phyloP scores from a whole-genome alignment of 2,888 invertebrate genomes.

The Drosophila percnosoma region DNA sequence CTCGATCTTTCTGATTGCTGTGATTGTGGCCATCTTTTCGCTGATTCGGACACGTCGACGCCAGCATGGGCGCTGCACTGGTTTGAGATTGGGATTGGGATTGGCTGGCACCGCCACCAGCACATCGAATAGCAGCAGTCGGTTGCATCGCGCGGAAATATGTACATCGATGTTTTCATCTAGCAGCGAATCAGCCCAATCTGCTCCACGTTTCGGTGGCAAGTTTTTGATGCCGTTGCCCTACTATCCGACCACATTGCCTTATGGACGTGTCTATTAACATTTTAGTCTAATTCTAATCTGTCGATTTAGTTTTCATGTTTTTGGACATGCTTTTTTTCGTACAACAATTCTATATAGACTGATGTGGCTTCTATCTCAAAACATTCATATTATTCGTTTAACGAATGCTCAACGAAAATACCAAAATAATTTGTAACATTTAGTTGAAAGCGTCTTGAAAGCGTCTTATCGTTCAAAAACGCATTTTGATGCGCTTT shows the following conservation, averaged over 20 bases:
- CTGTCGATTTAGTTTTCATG: constrained; percentile 15
- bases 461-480: constrained; percentile 52
- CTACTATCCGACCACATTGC: constrained; percentile 82
- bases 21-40: constrained; percentile 89
- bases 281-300: constrained; percentile 2
- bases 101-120: constrained; percentile 48
- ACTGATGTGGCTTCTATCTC: constrained; percentile 66
- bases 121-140: constrained; percentile 73
- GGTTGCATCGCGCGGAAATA: constrained; percentile 75
- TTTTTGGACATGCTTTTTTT: constrained; percentile 38
- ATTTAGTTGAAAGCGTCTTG: constrained; percentile 54
- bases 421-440: constrained; percentile 56
- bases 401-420: constrained; percentile 51
- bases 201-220: constrained; percentile 82
- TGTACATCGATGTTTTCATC: constrained; percentile 84
- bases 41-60: constrained; percentile 87
- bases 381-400: constrained; percentile 51
- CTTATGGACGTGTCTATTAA: constrained; percentile 84
- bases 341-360: constrained; percentile 55
- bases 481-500: constrained; percentile 57
- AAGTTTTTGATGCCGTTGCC: constrained; percentile 83
- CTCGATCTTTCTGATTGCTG: constrained; percentile 89
- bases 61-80: constrained; percentile 47
- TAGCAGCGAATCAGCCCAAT: constrained; percentile 84
- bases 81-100: constrained; percentile 46